A percentile compares a stretch with the other conserved stretches of the same genome.
These are phyloP conservation scores for Meteorus colon DNA, from an alignment of 2,888 invertebrate species.

Conservation along the genomic window DNA sequence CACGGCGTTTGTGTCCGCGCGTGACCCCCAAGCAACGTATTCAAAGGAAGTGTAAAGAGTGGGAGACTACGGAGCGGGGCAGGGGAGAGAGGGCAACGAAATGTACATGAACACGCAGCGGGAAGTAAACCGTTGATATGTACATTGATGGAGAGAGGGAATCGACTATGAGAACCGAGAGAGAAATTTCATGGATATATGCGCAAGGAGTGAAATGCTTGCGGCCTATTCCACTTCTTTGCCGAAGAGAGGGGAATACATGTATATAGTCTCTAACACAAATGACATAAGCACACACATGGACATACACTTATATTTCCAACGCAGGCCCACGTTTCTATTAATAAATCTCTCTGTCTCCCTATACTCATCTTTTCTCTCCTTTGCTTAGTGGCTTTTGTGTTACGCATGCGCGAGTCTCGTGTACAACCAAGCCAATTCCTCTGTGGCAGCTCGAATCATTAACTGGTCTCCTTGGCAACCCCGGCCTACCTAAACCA, in stretches of 20 bases:
- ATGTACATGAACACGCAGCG: not conserved
- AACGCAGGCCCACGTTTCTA: conserved; percentile 20
- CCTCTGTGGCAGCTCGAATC: conserved; percentile 72
- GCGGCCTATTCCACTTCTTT: not conserved
- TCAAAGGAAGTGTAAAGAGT: conserved; percentile 7
- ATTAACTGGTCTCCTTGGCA: conserved; percentile 73
- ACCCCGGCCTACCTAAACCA: conserved; percentile 67
- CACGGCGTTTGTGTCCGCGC: conserved; percentile 39
- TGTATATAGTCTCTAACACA: not conserved
- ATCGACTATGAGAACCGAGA: conserved; percentile 2
- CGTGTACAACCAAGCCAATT: conserved; percentile 64
- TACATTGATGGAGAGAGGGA: conserved; percentile 7
- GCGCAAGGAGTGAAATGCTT: conserved; percentile 42
- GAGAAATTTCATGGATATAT: conserved; percentile 33
- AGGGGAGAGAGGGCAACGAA: conserved; percentile 5
- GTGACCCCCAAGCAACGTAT: conserved; percentile 30
- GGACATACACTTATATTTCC: not conserved
- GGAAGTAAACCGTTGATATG: not conserved
- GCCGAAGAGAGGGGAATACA: not conserved
- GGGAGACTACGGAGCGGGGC: not conserved
- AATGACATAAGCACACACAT: conserved; percentile 20
- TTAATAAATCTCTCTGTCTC: conserved; percentile 26
- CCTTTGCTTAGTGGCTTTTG: conserved; percentile 23
- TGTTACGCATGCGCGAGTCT: conserved; percentile 40
- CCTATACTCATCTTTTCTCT: conserved; percentile 4